Conservation (phyloP, 2,797 vertebrate species). For the Halcyon chelicuti region DNA sequence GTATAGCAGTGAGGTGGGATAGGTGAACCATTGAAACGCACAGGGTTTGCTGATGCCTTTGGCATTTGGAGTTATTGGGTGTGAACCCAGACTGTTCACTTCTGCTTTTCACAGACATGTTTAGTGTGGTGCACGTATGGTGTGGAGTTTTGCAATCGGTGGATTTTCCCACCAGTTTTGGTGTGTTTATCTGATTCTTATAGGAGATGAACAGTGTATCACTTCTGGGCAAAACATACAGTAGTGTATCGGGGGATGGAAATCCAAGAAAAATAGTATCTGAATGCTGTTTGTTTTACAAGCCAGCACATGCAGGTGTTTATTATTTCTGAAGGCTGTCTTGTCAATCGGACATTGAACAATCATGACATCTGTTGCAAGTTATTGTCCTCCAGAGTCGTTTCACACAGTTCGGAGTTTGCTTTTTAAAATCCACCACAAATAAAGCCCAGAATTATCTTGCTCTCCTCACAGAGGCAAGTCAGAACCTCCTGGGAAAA, state of each 20-base stretch:
- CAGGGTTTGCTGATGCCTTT: background rate
- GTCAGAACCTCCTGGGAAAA: background rate
- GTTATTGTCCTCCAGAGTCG: background rate
- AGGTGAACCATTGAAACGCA: background rate
- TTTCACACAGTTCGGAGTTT: constrained; percentile 33
- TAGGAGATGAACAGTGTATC: background rate
- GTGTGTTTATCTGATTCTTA: constrained; percentile 16
- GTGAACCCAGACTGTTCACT: background rate
- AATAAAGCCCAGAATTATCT: constrained; percentile 26
- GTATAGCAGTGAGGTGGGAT: background rate
- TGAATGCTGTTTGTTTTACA: constrained; percentile 8
- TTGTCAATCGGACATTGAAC: background rate
- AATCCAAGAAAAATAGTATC: constrained; percentile 40
- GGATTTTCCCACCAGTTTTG: background rate
- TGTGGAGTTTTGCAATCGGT: background rate
- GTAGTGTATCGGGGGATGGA: background rate
- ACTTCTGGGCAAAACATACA: background rate
- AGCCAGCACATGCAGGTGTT: background rate
- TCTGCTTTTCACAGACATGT: background rate
- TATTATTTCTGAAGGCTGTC: constrained; percentile 53
- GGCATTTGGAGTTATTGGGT: background rate
- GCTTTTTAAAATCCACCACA: constrained; percentile 8
- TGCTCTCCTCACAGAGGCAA: background rate
- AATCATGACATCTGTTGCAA: background rate
- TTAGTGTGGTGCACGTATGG: background rate